Base-by-base conservation (phyloP, 2,888 invertebrate species). In the Seira sanloemensis region DNA sequence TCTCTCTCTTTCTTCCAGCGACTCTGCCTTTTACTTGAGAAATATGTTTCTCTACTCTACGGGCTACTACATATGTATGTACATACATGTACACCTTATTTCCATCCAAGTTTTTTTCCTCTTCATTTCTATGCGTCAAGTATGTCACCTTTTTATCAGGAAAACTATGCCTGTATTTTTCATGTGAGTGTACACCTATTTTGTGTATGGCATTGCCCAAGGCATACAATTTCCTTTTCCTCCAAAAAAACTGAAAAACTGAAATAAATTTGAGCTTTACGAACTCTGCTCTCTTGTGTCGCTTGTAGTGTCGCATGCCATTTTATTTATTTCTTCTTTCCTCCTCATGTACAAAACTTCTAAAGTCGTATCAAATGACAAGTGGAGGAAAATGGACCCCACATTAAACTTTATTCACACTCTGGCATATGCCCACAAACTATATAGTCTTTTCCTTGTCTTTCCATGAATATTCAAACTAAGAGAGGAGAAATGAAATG, bases 191-290 rank as follows among this genome's bases (percentile, higher is more conserved):
- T 74, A 74, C 65, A 76, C 26, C 18, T 18, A 27, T 7, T 21
- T 76, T n/a, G n/a, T 67, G 67, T 76, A 78, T 72, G 78, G 78
- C 78, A 78, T 79, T 79, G 79, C 79, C 79, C 66, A 79, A 73
- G 73, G 79, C 78, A 25, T 73, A 79, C 79, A 79, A 79, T 79
- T 79, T 79, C 78, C 78, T 72, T 72, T 78, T 78, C 78, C 72
- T 78, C 65, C 21, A 50, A 21, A 54, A 73, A 73, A 46, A 71
- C 37, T 7, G 37, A 37, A 12, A 69, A 69, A 67, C 67, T n/a
- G n/a, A n/a, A 37, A 37, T 37, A 37, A 37, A 37, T 37, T 37
- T 69, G 37, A 69, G 12, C 27, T 37, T 37, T 69, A 37, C 9
- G 21, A 18, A 69, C 72, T 73, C 58, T 18, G 12, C 12, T 37